Evolutionary conservation across 2,113 vertebrate genomes (phyloP).

Genomic region (Speoplatyrhinus poulsoni): DNA sequence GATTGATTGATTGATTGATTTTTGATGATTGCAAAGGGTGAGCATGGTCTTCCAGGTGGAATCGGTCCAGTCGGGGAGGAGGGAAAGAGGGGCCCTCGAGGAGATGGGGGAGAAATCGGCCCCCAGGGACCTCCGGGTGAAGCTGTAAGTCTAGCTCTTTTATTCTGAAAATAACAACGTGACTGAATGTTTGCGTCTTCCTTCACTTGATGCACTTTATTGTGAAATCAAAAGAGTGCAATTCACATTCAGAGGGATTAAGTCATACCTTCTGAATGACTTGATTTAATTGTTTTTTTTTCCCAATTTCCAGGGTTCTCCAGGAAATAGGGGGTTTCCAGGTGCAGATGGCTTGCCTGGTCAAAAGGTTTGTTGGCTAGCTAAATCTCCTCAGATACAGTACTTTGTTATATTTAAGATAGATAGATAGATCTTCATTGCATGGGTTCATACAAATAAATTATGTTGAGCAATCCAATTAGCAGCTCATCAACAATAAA

Average conservation of each 20-base stretch:
- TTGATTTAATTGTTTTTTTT: background rate
- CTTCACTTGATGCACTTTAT: background rate
- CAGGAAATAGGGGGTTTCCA: conserved; percentile 94
- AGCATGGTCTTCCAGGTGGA: conserved; percentile 85
- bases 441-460: no score
- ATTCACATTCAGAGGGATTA: background rate
- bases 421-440: no score
- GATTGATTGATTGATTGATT: conserved; percentile 2
- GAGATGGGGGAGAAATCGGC: conserved; percentile 87
- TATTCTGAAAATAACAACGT: background rate
- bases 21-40: conserved; percentile 75
- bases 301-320: conserved; percentile 82
- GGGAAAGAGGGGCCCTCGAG: conserved; percentile 91
- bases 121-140: conserved; percentile 86
- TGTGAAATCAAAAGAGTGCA: background rate
- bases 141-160: conserved; percentile 74
- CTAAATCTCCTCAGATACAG: background rate
- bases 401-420: no score
- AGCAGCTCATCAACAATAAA: no score
- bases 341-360: conserved; percentile 94
- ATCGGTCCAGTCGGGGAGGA: conserved; percentile 92
- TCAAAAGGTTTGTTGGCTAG: conserved; percentile 81
- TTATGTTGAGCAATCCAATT: no score
- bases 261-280: no score
- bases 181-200: background rate